Base-by-base conservation (phyloP, 2,113 vertebrate genomes). In the Entomyzon cyanotis region DNA sequence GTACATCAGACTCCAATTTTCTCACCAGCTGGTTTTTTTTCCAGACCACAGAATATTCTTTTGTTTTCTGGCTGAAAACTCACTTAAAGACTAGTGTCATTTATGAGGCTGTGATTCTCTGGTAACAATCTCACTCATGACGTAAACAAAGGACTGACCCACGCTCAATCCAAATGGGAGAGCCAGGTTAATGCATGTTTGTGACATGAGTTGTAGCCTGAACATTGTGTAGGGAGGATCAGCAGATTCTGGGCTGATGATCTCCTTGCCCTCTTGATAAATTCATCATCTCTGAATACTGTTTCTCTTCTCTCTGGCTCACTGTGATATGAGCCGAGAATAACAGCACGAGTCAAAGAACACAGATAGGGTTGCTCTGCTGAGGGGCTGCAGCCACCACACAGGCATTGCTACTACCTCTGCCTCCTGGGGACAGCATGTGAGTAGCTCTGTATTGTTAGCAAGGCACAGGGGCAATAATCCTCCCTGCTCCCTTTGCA, bases 331-430 rank as follows among this genome's bases (percentile, higher is more conserved):
- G 33, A 86, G 39, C 8, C 80, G 39, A 59, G 33, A 86, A 79
- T 62, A 24, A 15, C 6, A 27, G 68, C 53, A 42, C 7, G 10
- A 68, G 63, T 31, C 69, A 50, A 37, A 68, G 39, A 27, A 63
- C 27, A 50, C 15, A 11, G 49, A 17, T 0, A 25, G 30, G 5
- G 24, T 11, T 68, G 55, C 41, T 69, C 37, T 0, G 2, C 33
- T 21, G 44, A 80, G 39, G 25, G 49, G 33, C 47, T 62, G 42
- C 55, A 65, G n/a, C 8, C 31, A 39, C n/a, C 16, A 21, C 0
- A 0, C 10, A 74, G 46, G 31, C 15, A 7, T 3, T 14, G 16
- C 22, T 65, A 10, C 9, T 2, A 35, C 31, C 1, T 4, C 64
- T 77, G 41, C 68, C 31, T 52, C 73, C 67, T 4, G 0, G 31